phyloP scores from a whole-genome alignment of 2,888 invertebrate genomes.

The Ypsolopha sequella region DNA sequence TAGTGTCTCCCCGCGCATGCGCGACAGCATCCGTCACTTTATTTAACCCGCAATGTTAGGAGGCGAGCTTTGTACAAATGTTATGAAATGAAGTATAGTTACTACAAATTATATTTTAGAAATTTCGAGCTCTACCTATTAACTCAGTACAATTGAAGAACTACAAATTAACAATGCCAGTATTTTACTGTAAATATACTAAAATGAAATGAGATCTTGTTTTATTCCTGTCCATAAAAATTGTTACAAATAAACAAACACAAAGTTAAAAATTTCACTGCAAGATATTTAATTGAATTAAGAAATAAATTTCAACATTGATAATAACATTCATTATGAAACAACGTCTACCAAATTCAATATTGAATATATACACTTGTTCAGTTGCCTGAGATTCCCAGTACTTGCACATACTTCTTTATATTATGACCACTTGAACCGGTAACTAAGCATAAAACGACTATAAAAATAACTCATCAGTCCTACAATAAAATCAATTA shows the following conservation, averaged over 20 bases:
- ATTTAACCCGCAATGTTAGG: too few relatives aligned
- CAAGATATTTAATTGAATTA: conserved; percentile 61
- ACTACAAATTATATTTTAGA: neutral
- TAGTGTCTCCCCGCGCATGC: too few relatives aligned
- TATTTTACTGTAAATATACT: conserved; percentile 66
- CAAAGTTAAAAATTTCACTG: conserved; percentile 19
- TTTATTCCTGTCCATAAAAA: conserved; percentile 22
- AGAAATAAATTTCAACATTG: conserved; percentile 50
- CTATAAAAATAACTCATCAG: conserved; percentile 1
- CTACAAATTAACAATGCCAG: conserved; percentile 35
- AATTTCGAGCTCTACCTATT: neutral
- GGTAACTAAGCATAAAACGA: conserved; percentile 11
- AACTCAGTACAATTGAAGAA: conserved; percentile 7
- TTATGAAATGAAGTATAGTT: neutral
- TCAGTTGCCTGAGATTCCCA: conserved; percentile 43
- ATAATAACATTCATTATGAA: conserved; percentile 31
- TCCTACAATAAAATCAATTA: conserved; percentile 16
- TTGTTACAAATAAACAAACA: conserved; percentile 9
- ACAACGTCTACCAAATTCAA: conserved; percentile 32
- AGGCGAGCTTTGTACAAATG: neutral
- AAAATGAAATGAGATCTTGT: conserved; percentile 37
- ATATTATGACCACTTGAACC: conserved; percentile 9
- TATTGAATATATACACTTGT: conserved; percentile 35
- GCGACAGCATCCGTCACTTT: too few relatives aligned
- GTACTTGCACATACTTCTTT: conserved; percentile 55